Conservation (phyloP, 2,797 vertebrate species). For the Miichthys miiuy region DNA sequence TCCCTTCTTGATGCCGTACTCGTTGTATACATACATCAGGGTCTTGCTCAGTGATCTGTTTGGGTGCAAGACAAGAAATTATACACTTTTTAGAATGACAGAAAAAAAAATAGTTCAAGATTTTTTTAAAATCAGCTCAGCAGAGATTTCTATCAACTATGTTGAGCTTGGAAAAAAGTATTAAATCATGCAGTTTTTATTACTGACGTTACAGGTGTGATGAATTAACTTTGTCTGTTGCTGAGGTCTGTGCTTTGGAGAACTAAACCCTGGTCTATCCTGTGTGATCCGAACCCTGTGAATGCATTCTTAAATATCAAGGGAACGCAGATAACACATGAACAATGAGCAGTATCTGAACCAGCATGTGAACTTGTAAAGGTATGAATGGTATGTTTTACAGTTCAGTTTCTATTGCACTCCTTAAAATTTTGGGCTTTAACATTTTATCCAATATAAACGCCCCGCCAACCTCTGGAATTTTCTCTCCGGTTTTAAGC, state of each 20-base stretch:
- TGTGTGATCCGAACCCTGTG: not conserved
- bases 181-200: not conserved
- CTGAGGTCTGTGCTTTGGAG: not conserved
- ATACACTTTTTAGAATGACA: constrained; percentile 5
- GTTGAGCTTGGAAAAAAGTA: not conserved
- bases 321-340: constrained; percentile 1
- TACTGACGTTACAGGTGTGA: not conserved
- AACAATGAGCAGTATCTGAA: constrained; percentile 18
- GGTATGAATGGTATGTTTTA: constrained; percentile 30
- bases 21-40: constrained; percentile 90
- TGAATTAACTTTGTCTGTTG: not conserved
- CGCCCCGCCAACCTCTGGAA: not conserved
- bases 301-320: constrained; percentile 5
- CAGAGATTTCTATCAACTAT: not conserved
- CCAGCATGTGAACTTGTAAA: constrained; percentile 21
- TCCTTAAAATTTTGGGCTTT: not conserved
- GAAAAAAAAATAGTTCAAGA: not conserved
- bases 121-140: not conserved
- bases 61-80: constrained; percentile 34
- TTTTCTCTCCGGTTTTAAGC: constrained; percentile 1
- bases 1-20: constrained; percentile 91
- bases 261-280: not conserved
- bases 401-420: not conserved
- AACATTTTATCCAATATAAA: constrained; percentile 17
- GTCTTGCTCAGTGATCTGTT: constrained; percentile 93